Evolutionary conservation across 2,888 invertebrate genomes (phyloP).

Genomic region (Reticulitermes lucifugus): DNA sequence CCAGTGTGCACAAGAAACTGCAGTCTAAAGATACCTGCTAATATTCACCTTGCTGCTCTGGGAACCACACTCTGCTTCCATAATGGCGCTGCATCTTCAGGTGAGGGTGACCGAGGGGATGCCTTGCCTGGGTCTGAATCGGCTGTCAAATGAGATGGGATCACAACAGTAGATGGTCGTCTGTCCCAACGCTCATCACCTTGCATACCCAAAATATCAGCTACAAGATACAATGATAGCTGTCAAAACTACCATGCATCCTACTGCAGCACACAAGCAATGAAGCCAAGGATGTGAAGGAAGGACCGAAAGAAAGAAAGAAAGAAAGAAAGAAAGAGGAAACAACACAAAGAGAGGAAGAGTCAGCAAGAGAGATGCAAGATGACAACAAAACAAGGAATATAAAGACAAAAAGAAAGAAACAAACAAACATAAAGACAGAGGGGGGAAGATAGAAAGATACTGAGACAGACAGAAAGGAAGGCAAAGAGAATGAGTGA

Average conservation of each 20-base stretch:
- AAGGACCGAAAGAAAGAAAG: background rate
- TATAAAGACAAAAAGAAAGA: background rate
- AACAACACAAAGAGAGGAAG: background rate
- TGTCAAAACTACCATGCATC: background rate
- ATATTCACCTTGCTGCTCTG: constrained; percentile 51
- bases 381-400: background rate
- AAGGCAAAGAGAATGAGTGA: no score
- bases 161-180: constrained; percentile 18
- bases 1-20: no score
- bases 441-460: no score
- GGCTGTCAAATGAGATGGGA: constrained; percentile 13
- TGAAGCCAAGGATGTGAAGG: background rate
- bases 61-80: constrained; percentile 55
- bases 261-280: background rate
- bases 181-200: constrained; percentile 68
- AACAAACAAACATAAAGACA: background rate
- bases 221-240: constrained; percentile 64
- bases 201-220: constrained; percentile 85
- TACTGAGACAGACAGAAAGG: no score
- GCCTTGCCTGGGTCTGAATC: background rate
- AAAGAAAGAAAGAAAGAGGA: background rate
- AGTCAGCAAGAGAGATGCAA: background rate
- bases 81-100: constrained; percentile 55
- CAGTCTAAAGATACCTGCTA: background rate
- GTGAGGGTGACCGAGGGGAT: constrained; percentile 65